Evolutionary conservation across 2,113 vertebrate species (phyloP), one percentile per base, ranked within the genome.

Genomic region (Siphamia tubifer): DNA sequence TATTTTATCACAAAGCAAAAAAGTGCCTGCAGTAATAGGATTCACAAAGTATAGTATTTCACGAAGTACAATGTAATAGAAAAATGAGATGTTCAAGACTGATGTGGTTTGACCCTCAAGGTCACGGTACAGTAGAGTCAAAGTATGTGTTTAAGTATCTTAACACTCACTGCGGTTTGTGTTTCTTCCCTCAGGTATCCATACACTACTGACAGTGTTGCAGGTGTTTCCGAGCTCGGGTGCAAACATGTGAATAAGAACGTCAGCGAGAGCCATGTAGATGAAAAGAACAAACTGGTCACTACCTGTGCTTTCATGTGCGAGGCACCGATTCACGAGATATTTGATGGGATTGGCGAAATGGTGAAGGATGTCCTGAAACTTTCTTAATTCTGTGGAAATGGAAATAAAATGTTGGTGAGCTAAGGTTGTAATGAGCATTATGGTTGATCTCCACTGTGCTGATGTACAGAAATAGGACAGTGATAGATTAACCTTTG

Each of bases 231-330:
- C 53, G 87, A 92, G 71, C 89, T 94, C 64, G 88, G 91, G 69
- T 94, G 91, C 79, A 91, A 87, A 62, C 92, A 92, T 0, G 16
- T 94, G 71, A 94, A 84, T 52, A 91, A 92, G 78, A 78, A 90
- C 4, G 92, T 95, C 9, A 67, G 75, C 13, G 91, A 94, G 79
- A 90, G 89, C 32, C 92, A 94, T 1, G 82, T 93, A 74, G 94
- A 93, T 51, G 57, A 79, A 45, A 83, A 92, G 48, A 93, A 93
- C 83, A 93, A 93, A 74, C 86, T 93, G 64, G 86, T 93, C 56
- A 94, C 89, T 63, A 94, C 88, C 13, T 84, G 84, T 10, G 86
- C 91, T n/a, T 95, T 94, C 86, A 92, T 93, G 94, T 94, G 92
- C 75, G 70, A 88, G 6, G 92, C 92, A 16, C 92, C 92, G 11